A percentile compares a stretch with the other conserved stretches of the same genome.
phyloP scores from a whole-genome alignment of 1,140 invertebrate species.

The Diploscapter pachys region DNA sequence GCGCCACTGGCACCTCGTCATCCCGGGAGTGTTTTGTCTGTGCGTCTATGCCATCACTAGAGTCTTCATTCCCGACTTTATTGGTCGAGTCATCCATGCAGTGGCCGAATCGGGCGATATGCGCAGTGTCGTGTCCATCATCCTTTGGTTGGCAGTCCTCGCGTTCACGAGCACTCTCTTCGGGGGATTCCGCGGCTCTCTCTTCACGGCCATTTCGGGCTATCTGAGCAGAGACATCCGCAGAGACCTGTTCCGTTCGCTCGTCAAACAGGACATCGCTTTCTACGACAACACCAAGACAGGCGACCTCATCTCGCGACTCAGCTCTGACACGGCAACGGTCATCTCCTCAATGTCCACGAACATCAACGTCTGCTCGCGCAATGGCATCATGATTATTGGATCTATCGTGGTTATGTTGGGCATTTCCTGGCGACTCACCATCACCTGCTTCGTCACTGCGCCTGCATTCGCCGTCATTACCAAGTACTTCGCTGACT shows the following conservation, averaged over 20 bases:
- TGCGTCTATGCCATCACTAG: too few species aligned
- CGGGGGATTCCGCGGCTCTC: slow-evolving; percentile 35
- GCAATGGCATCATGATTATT: slow-evolving; percentile 50
- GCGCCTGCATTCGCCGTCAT: slow-evolving; percentile 58
- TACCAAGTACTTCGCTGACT: slow-evolving; percentile 59
- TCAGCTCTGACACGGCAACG: slow-evolving; percentile 40
- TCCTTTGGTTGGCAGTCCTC: too few species aligned
- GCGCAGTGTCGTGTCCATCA: too few species aligned
- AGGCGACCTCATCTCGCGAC: slow-evolving; percentile 41
- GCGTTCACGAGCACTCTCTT: slow-evolving; percentile 19
- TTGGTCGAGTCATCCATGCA: too few species aligned
- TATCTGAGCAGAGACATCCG: slow-evolving; percentile 33
- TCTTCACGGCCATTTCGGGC: slow-evolving; percentile 33
- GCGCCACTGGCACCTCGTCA: too few species aligned
- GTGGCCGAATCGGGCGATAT: too few species aligned
- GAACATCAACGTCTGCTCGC: slow-evolving; percentile 48
- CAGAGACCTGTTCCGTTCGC: slow-evolving; percentile 37
- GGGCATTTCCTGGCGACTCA: slow-evolving; percentile 59
- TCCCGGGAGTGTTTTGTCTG: too few species aligned
- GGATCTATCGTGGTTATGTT: slow-evolving; percentile 60
- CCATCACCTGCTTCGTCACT: slow-evolving; percentile 59
- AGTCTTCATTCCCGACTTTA: too few species aligned
- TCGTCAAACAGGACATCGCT: slow-evolving; percentile 43
- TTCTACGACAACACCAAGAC: slow-evolving; percentile 42
- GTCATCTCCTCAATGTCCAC: slow-evolving; percentile 30